Percentiles rank a stretch among this genome's conserved stretches.
These are phyloP conservation scores for Pyrgilauda ruficollis DNA, from an alignment of 2,113 vertebrate genomes.

Conservation along the genomic window DNA sequence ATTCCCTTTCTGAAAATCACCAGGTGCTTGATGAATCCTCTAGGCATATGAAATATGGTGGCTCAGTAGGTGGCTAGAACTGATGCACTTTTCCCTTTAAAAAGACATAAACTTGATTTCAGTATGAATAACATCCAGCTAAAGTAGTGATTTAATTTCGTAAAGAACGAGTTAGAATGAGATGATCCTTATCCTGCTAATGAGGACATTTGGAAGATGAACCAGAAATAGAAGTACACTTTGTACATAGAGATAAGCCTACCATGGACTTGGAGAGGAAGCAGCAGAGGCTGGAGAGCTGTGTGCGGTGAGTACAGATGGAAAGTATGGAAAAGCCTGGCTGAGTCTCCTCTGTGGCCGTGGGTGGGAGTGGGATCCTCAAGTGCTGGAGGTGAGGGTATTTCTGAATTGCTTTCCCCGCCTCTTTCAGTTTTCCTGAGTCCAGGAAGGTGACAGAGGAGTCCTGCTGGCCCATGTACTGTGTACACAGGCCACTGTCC, in stretches of 20 bases:
- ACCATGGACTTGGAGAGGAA: neutral
- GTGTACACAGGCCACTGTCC: neutral
- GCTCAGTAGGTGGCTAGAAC: neutral
- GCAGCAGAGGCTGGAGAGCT: neutral
- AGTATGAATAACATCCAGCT: neutral
- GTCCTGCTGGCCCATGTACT: neutral
- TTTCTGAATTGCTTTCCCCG: neutral
- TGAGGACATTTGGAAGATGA: neutral
- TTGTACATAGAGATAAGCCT: neutral
- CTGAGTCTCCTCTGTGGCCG: neutral
- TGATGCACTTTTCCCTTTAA: neutral
- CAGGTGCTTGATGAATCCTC: neutral
- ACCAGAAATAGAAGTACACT: neutral
- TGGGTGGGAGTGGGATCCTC: neutral
- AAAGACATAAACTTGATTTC: neutral
- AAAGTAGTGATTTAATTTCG: neutral
- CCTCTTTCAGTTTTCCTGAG: neutral
- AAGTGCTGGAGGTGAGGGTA: neutral
- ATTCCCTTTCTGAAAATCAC: neutral
- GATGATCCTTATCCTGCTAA: neutral
- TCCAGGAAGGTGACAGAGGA: neutral
- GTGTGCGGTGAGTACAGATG: accelerated
- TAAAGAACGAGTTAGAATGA: neutral
- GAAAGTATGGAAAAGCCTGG: neutral
- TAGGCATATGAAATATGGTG: neutral